A percentile compares a stretch with the other conserved stretches of the same genome.
Conservation (phyloP, 2,797 vertebrate species). For the Galaxias olidus region DNA sequence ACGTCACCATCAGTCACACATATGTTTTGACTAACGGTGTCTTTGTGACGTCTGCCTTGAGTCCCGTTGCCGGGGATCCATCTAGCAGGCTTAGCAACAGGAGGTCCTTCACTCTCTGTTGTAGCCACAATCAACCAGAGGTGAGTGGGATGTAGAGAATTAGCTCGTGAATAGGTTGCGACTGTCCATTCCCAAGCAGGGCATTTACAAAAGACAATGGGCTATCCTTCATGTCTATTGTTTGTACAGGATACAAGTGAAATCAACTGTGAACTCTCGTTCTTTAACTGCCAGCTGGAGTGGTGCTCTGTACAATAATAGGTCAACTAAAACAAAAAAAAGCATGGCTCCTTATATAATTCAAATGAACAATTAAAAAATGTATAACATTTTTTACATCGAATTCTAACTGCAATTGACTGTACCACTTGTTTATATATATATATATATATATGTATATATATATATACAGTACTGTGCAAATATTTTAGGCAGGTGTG, state of each 20-base stretch:
- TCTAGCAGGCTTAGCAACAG: slow-evolving; percentile 63
- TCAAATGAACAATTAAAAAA: too few species aligned
- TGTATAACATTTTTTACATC: too few species aligned
- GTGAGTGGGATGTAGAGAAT: slow-evolving; percentile 66
- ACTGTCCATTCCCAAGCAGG: slow-evolving; percentile 16
- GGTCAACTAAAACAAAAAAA: too few species aligned
- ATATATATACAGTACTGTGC: too few species aligned
- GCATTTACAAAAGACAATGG: slow-evolving; percentile 44
- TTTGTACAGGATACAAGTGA: slow-evolving; percentile 51
- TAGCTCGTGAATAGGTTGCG: slow-evolving; percentile 69
- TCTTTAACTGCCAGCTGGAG: slow-evolving; percentile 47
- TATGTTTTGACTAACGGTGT: slow-evolving; percentile 63
- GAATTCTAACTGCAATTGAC: too few species aligned
- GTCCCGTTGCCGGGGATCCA: slow-evolving; percentile 67
- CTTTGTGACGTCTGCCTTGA: slow-evolving; percentile 64
- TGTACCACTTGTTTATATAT: too few species aligned
- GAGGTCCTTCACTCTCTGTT: slow-evolving; percentile 70
- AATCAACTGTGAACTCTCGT: slow-evolving; percentile 42
- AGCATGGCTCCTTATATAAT: too few species aligned
- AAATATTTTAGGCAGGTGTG: too few species aligned
- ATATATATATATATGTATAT: too few species aligned
- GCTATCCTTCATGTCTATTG: slow-evolving; percentile 48
- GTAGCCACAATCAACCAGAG: slow-evolving; percentile 49
- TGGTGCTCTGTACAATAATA: too few species aligned
- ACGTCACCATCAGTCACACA: slow-evolving; percentile 68